Evolutionary conservation across 1,140 invertebrate genomes (phyloP).

Genomic region (Heliconius eleuchia): DNA sequence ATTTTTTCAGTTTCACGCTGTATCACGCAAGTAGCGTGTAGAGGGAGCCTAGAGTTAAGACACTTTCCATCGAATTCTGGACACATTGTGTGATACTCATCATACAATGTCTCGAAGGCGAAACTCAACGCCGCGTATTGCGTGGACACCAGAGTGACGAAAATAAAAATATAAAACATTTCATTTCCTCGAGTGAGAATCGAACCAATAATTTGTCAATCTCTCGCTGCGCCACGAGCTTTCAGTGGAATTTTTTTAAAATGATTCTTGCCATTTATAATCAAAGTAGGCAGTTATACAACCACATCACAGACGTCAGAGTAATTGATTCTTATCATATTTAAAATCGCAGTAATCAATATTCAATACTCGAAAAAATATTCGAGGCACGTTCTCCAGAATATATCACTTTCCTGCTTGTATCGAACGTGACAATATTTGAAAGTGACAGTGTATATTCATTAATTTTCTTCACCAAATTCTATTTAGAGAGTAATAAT

Average conservation of each 20-base stretch:
- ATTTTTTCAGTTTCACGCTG: too few species aligned
- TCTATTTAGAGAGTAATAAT: constrained; percentile 40
- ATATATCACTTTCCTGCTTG: constrained; percentile 38
- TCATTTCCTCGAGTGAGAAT: too few species aligned
- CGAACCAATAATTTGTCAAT: not conserved
- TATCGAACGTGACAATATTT: constrained; percentile 31
- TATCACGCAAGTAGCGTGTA: too few species aligned
- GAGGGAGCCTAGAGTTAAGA: too few species aligned
- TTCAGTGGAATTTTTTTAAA: too few species aligned
- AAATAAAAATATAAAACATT: too few species aligned
- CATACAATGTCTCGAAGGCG: too few species aligned
- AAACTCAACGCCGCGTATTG: too few species aligned
- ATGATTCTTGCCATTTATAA: not conserved
- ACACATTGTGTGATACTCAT: too few species aligned
- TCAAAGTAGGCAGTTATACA: too few species aligned
- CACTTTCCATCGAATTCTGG: too few species aligned
- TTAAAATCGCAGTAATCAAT: constrained; percentile 3
- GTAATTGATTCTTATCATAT: not conserved
- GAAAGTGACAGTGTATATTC: constrained; percentile 22
- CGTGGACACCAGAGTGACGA: too few species aligned
- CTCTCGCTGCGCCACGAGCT: not conserved
- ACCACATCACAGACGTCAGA: not conserved
- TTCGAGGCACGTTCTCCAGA: constrained; percentile 28
- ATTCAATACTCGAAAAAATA: constrained; percentile 20
- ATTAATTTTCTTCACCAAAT: constrained; percentile 36